Evolutionary conservation across 2,888 invertebrate genomes (phyloP).

Genomic region (Auanema freiburgensis): DNA sequence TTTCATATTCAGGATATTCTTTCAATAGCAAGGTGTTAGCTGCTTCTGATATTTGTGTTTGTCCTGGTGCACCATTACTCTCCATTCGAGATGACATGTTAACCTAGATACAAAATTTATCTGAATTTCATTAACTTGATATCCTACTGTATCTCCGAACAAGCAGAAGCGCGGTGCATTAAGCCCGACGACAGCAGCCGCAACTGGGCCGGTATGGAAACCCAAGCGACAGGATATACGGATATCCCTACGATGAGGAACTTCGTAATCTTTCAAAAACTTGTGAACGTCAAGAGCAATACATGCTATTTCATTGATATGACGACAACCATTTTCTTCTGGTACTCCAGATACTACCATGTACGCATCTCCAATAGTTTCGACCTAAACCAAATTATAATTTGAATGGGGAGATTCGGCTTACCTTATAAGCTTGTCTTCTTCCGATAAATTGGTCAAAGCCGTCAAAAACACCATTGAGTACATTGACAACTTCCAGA

Average conservation of each 20-base stretch:
- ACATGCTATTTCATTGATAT: constrained; percentile 52
- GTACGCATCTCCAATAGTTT: constrained; percentile 62
- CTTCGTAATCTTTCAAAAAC: constrained; percentile 50
- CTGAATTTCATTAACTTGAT: not conserved
- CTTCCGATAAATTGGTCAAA: constrained; percentile 59
- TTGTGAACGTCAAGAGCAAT: constrained; percentile 58
- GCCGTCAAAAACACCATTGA: constrained; percentile 59
- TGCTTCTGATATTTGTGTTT: constrained; percentile 58
- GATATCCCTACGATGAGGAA: constrained; percentile 46
- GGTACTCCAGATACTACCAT: constrained; percentile 62
- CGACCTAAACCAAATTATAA: constrained; percentile 36
- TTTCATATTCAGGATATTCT: constrained; percentile 52
- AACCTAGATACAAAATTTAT: constrained; percentile 31
- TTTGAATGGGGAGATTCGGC: not conserved
- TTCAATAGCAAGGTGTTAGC: constrained; percentile 42
- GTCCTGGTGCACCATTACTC: constrained; percentile 55
- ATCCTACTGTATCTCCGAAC: constrained; percentile 57
- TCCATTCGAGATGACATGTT: constrained; percentile 62
- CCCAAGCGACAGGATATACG: constrained; percentile 51
- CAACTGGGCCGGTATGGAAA: constrained; percentile 57
- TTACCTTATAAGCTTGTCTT: constrained; percentile 49
- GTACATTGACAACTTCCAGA: constrained; percentile 56
- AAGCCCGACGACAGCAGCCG: constrained; percentile 63
- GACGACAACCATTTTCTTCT: constrained; percentile 57
- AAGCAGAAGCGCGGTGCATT: constrained; percentile 63